These are phyloP conservation scores for Brienomyrus longianalis DNA, from an alignment of 2,113 vertebrate genomes.

Conservation along the genomic window DNA sequence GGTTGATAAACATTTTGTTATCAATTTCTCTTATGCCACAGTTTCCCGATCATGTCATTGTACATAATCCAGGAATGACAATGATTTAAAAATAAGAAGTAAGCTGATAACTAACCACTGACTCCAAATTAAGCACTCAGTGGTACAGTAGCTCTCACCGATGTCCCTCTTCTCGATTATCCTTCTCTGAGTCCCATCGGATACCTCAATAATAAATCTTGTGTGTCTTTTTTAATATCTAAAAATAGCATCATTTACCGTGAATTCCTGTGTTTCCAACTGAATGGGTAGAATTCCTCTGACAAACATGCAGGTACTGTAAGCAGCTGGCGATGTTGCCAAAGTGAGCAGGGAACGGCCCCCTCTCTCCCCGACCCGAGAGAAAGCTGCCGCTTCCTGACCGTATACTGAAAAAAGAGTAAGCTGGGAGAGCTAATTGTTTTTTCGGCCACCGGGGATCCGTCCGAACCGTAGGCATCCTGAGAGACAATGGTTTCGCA, in stretches of 20 bases:
- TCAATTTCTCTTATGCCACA: neutral
- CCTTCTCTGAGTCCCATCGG: neutral
- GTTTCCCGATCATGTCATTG: neutral
- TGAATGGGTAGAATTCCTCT: conserved; percentile 43
- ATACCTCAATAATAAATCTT: neutral
- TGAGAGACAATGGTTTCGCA: conserved; percentile 22
- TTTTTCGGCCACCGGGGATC: conserved; percentile 46
- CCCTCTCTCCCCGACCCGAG: conserved; percentile 36
- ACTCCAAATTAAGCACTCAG: neutral
- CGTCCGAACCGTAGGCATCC: conserved; percentile 42
- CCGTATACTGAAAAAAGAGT: conserved; percentile 52
- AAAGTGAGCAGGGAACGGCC: conserved; percentile 29
- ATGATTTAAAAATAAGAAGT: neutral
- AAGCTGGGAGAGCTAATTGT: conserved; percentile 57
- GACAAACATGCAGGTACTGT: conserved; percentile 36
- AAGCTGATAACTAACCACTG: neutral
- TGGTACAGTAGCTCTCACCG: neutral
- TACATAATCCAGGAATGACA: neutral
- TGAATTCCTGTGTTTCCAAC: conserved; percentile 46
- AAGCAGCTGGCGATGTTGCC: conserved; percentile 15
- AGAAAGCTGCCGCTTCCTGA: conserved; percentile 62
- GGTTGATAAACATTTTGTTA: neutral
- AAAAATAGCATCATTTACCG: neutral
- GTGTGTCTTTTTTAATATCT: neutral
- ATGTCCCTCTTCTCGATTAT: neutral